Base-by-base conservation (phyloP, 92 coral and sea anemone species). In the Palythoa grandiflora region DNA sequence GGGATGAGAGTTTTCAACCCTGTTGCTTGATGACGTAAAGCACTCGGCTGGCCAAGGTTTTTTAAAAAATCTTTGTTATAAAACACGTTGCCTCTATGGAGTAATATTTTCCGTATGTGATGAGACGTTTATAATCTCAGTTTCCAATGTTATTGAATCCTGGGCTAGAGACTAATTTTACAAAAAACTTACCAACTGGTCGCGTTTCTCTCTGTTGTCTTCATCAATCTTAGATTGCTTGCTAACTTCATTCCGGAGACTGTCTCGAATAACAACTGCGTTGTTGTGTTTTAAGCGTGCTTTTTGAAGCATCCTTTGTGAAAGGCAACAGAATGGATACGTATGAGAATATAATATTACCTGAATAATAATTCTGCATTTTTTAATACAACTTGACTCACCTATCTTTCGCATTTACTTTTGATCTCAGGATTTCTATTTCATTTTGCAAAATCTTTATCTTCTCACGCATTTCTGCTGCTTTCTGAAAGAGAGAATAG, bases 351-450 rank as follows among this genome's bases (percentile, higher is more conserved):
- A 20, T 20, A 68, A 68, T 8, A 19, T 28, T 7, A 17, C 71
- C 1, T 6, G 1, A 14, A 79, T 3, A 9, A n/a, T 2, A 21
- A 10, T 15, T 44, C 50, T 5, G 50, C 5, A 44, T 44, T 63
- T 63, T 17, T 17, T 63, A 63, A 2, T 35, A n/a, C n/a, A n/a
- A 63, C 35, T 17, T 63, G 9, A 44, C 77, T 44, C 83, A 96
- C 99, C 99, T 97, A 93, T 97, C 98, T 80, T 97, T 97, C 50
- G 98, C 98, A 84, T 97, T 97, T 13, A 97, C 99, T 95, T 97
- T 97, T 10, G 99, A 97, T 38, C 99, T 92, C 51, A 97, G 84
- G 68, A 97, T 97, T 96, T 97, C 99, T 65, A 97, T 93, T 92
- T 97, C 99, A 75, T 97, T 97, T 75, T 97, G 99, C 60, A 97